Percentiles rank a stretch among this genome's conserved stretches.
Evolutionary conservation across 1,140 invertebrate genomes (phyloP).

Genomic region (Helicoverpa armigera): DNA sequence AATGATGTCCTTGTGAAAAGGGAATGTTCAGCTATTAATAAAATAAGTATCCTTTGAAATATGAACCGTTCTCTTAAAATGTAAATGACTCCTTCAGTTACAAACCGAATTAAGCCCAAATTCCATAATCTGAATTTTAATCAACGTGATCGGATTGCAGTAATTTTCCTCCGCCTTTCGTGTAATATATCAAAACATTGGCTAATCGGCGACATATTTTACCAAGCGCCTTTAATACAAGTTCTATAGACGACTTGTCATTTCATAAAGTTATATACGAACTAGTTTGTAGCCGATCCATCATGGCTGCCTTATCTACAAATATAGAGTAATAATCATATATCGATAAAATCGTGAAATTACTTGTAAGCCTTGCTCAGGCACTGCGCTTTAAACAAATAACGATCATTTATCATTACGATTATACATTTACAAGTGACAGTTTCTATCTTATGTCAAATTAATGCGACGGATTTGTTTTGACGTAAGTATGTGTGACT

Average conservation of each 20-base stretch:
- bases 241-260: conserved; percentile 40
- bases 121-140: conserved; percentile 29
- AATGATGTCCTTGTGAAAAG: background rate
- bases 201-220: conserved; percentile 29
- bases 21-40: conserved; percentile 14
- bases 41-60: background rate
- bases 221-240: conserved; percentile 1
- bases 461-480: too few species aligned
- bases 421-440: background rate
- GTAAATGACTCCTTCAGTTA: conserved; percentile 18
- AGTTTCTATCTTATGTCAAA: too few species aligned
- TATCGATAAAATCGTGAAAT: conserved; percentile 34
- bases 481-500: too few species aligned
- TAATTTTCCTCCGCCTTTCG: conserved; percentile 37
- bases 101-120: conserved; percentile 16
- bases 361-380: background rate
- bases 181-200: conserved; percentile 34
- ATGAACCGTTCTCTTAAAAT: conserved; percentile 2
- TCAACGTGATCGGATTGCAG: conserved; percentile 23
- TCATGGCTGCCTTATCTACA: conserved; percentile 27
- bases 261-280: conserved; percentile 27
- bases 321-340: conserved; percentile 34
- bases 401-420: background rate
- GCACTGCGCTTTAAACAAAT: conserved; percentile 7
- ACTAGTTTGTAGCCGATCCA: background rate